phyloP scores from a whole-genome alignment of 2,888 invertebrate species.

The Oscheius sp. region DNA sequence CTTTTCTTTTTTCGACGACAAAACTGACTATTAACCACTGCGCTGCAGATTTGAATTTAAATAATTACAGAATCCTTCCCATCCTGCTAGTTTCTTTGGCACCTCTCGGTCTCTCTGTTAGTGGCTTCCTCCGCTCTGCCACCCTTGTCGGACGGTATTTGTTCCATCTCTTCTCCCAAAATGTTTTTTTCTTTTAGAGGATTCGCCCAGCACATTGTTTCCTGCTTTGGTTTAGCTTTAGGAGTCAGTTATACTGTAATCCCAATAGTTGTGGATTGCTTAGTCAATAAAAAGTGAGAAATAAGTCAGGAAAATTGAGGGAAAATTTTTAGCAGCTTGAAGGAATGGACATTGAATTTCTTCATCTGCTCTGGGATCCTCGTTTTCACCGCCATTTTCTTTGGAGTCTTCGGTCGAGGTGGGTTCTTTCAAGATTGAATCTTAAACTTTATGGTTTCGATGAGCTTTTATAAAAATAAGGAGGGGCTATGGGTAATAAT shows the following conservation, averaged over 20 bases:
- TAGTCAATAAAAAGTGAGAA: slow-evolving; percentile 54
- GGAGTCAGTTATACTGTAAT: slow-evolving; percentile 53
- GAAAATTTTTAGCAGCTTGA: slow-evolving; percentile 41
- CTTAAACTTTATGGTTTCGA: too few species aligned
- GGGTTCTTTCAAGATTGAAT: too few species aligned
- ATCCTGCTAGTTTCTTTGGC: slow-evolving; percentile 44
- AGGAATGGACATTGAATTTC: slow-evolving; percentile 57
- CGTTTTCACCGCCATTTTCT: slow-evolving; percentile 46
- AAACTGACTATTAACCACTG: too few species aligned
- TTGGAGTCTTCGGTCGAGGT: slow-evolving; percentile 61
- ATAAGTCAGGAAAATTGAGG: not conserved
- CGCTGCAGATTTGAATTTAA: too few species aligned
- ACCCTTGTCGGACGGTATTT: slow-evolving; percentile 60
- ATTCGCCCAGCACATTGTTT: slow-evolving; percentile 59
- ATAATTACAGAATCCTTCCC: slow-evolving; percentile 33
- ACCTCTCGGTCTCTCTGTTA: slow-evolving; percentile 54
- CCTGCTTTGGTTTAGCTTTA: slow-evolving; percentile 50
- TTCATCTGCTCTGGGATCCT: slow-evolving; percentile 49
- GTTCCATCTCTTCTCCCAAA: too few species aligned
- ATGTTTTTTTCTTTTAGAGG: too few species aligned
- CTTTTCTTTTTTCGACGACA: too few species aligned
- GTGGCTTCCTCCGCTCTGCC: slow-evolving; percentile 56
- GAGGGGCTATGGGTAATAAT: not conserved
- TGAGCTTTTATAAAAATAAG: too few species aligned
- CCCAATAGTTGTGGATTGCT: slow-evolving; percentile 46